Percentiles rank a stretch among this genome's conserved stretches.
Evolutionary conservation across 2,888 invertebrate genomes (phyloP).

Genomic region (Lepetodrilus schrolli): DNA sequence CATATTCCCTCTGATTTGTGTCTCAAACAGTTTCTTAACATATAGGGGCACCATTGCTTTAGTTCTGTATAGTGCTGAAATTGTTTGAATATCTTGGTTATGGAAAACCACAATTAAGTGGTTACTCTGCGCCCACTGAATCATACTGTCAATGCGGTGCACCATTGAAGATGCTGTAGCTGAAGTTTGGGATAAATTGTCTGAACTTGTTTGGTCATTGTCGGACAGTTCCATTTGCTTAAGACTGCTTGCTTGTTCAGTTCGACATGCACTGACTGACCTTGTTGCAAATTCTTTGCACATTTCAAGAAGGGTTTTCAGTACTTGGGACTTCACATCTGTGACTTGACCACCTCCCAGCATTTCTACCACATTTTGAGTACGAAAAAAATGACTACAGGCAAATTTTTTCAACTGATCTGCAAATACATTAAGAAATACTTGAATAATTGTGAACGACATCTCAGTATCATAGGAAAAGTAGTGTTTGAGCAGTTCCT

Average conservation of each 20-base stretch:
- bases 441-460: slow-evolving; percentile 47
- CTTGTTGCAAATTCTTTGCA: slow-evolving; percentile 41
- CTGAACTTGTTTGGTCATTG: neutral
- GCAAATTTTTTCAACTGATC: slow-evolving; percentile 60
- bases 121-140: slow-evolving; percentile 34
- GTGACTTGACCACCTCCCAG: slow-evolving; percentile 29
- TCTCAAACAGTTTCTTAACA: slow-evolving; percentile 45
- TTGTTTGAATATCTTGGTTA: slow-evolving; percentile 22
- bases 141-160: slow-evolving; percentile 48
- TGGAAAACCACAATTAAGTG: slow-evolving; percentile 30
- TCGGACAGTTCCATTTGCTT: neutral
- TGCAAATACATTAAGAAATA: slow-evolving; percentile 52
- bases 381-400: slow-evolving; percentile 49
- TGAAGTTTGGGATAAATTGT: slow-evolving; percentile 28
- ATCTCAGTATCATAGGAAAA: slow-evolving; percentile 33
- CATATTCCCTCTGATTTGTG: slow-evolving; percentile 45
- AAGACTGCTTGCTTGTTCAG: slow-evolving; percentile 23
- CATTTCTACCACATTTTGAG: slow-evolving; percentile 34
- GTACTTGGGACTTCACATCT: slow-evolving; percentile 33
- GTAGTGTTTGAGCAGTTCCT: slow-evolving; percentile 37
- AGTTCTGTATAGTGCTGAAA: slow-evolving; percentile 29
- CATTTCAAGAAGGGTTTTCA: slow-evolving; percentile 34
- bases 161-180: slow-evolving; percentile 35
- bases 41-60: neutral
- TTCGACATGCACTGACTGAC: slow-evolving; percentile 38